These are phyloP conservation scores for Melinaea menophilus DNA, from an alignment of 2,888 invertebrate genomes.

Conservation along the genomic window DNA sequence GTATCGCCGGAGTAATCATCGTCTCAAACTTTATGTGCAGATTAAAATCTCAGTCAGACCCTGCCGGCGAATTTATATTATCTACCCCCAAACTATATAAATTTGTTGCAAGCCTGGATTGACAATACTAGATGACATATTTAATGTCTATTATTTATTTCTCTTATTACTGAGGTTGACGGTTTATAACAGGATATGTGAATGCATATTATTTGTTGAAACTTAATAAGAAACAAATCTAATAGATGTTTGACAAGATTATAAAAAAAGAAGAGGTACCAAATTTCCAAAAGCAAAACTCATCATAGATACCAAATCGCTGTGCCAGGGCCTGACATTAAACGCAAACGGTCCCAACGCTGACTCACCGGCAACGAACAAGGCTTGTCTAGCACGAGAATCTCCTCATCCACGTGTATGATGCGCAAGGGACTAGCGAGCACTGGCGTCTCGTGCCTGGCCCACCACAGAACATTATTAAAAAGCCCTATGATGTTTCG, in stretches of 20 bases:
- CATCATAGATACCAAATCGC: background rate
- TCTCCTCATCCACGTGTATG: conserved; percentile 89
- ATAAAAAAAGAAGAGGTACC: background rate
- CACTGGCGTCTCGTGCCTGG: conserved; percentile 93
- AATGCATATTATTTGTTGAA: too few species aligned
- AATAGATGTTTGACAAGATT: too few species aligned
- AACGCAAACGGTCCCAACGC: conserved; percentile 49
- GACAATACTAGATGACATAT: conserved; percentile 5
- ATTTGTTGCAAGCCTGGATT: conserved; percentile 9
- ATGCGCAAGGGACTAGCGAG: conserved; percentile 88
- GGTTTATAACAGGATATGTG: too few species aligned
- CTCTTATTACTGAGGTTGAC: conserved; percentile 3
- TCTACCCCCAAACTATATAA: background rate
- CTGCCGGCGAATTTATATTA: conserved; percentile 41
- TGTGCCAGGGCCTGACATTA: conserved; percentile 48
- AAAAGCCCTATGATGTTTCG: conserved; percentile 33
- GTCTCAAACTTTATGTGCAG: conserved; percentile 60
- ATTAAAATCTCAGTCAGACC: conserved; percentile 64
- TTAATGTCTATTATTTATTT: background rate
- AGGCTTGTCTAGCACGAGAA: conserved; percentile 93
- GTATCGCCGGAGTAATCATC: conserved; percentile 52
- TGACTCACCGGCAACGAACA: conserved; percentile 90
- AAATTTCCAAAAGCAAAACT: background rate
- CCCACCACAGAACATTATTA: conserved; percentile 52
- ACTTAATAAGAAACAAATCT: too few species aligned